Conservation (phyloP, 2,113 vertebrate species). For the Menura novaehollandiae region DNA sequence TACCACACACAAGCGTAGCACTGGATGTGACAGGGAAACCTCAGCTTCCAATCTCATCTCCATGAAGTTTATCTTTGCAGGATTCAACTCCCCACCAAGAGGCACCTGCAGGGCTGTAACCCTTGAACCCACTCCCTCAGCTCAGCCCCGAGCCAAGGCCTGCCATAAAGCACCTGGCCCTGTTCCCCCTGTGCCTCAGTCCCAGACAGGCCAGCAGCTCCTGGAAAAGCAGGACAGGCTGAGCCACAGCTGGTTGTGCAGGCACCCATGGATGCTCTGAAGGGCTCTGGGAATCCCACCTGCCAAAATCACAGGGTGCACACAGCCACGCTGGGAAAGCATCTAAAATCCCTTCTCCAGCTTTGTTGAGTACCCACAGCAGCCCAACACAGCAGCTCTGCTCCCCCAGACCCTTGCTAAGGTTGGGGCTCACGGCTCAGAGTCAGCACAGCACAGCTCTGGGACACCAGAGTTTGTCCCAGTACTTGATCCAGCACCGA, state of each 20-base stretch:
- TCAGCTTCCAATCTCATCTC: background rate
- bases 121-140: background rate
- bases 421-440: background rate
- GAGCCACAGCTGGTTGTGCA: fast-evolving
- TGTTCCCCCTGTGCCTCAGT: background rate
- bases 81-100: background rate
- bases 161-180: background rate
- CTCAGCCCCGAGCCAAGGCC: background rate
- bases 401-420: no score
- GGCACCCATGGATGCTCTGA: background rate
- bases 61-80: background rate
- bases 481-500: fast-evolving
- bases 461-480: background rate
- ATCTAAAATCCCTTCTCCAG: no score
- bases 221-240: background rate
- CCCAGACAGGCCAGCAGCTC: fast-evolving
- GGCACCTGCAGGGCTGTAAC: background rate
- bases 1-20: fast-evolving
- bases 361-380: fast-evolving
- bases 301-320: fast-evolving
- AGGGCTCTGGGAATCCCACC: background rate
- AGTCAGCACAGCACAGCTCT: background rate
- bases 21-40: background rate
- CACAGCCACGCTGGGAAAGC: background rate
- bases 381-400: background rate